phyloP scores from a whole-genome alignment of 2,888 invertebrate genomes.

The Lathronympha strigana region DNA sequence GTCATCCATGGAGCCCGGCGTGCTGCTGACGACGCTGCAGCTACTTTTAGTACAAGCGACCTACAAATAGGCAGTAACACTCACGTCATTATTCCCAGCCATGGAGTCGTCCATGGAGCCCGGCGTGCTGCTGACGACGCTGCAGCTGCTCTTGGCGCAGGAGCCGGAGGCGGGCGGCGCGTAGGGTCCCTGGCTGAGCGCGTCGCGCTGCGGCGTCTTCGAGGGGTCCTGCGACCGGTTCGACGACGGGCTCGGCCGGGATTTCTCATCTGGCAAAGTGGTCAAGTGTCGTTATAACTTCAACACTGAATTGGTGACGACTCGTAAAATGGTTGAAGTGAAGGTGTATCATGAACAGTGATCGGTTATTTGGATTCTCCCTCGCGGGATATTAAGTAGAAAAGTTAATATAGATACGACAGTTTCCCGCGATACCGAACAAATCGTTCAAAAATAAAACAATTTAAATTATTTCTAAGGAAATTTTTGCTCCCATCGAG shows the following conservation, averaged over 20 bases:
- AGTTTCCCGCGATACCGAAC: too few relatives aligned
- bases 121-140: slow-evolving; percentile 58
- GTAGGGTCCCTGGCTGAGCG: slow-evolving; percentile 73
- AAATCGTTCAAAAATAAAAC: too few relatives aligned
- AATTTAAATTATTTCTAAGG: too few relatives aligned
- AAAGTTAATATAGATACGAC: too few relatives aligned
- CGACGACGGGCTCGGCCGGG: slow-evolving; percentile 79
- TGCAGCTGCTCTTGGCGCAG: slow-evolving; percentile 68
- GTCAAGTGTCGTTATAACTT: neutral
- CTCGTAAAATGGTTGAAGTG: too few relatives aligned
- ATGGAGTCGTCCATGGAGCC: slow-evolving; percentile 67
- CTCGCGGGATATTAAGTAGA: too few relatives aligned
- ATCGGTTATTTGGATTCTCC: too few relatives aligned
- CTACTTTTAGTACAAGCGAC: slow-evolving; percentile 62
- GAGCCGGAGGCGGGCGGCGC: slow-evolving; percentile 68
- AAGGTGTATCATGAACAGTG: too few relatives aligned
- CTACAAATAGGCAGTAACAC: slow-evolving; percentile 2
- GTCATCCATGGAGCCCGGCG: slow-evolving; percentile 64
- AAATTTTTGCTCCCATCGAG: too few relatives aligned
- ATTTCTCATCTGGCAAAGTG: slow-evolving; percentile 71
- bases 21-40: slow-evolving; percentile 65
- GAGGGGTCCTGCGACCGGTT: slow-evolving; percentile 75
- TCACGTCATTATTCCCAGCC: slow-evolving; percentile 66
- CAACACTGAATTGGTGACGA: too few relatives aligned
- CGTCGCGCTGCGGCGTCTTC: slow-evolving; percentile 76